Conservation (phyloP, 2,888 invertebrate species). For the Chirona hameri region DNA sequence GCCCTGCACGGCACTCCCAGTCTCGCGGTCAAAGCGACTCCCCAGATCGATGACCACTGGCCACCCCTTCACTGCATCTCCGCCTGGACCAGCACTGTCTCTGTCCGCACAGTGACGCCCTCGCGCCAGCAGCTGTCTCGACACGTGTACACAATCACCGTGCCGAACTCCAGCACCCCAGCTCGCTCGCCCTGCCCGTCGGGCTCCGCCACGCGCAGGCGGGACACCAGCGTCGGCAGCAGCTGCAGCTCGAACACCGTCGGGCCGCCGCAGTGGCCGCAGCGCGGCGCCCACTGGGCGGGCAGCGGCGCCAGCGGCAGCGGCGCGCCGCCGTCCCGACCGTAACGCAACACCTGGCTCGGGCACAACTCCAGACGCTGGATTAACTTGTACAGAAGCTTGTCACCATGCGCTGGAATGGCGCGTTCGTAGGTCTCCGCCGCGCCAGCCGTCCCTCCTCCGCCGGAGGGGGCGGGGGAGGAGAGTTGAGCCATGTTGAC, state of each 20-base stretch:
- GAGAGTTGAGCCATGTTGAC: slow-evolving; percentile 31
- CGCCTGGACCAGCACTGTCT: slow-evolving; percentile 29
- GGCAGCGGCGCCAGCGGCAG: slow-evolving; percentile 61
- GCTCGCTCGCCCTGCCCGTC: slow-evolving; percentile 31
- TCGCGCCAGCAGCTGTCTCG: slow-evolving; percentile 77
- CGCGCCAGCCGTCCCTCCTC: slow-evolving; percentile 46
- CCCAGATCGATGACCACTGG: too few species aligned
- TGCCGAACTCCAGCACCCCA: slow-evolving; percentile 71
- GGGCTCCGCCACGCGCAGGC: slow-evolving; percentile 54
- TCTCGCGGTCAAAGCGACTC: too few species aligned
- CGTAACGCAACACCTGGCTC: slow-evolving; percentile 57
- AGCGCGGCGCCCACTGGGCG: slow-evolving; percentile 45
- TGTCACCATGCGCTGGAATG: slow-evolving; percentile 74
- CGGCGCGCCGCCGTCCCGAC: slow-evolving; percentile 56
- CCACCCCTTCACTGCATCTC: slow-evolving; percentile 14
- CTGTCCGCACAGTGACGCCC: neutral
- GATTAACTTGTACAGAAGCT: slow-evolving; percentile 73
- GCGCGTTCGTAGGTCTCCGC: slow-evolving; percentile 75
- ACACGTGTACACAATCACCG: slow-evolving; percentile 80
- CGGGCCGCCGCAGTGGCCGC: slow-evolving; percentile 66
- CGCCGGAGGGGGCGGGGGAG: neutral
- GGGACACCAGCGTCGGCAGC: slow-evolving; percentile 71
- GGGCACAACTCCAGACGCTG: slow-evolving; percentile 69
- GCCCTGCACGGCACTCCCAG: too few species aligned
- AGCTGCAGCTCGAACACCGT: slow-evolving; percentile 78